Base-by-base conservation (phyloP, 2,797 vertebrate species). In the Australoheros facetus region DNA sequence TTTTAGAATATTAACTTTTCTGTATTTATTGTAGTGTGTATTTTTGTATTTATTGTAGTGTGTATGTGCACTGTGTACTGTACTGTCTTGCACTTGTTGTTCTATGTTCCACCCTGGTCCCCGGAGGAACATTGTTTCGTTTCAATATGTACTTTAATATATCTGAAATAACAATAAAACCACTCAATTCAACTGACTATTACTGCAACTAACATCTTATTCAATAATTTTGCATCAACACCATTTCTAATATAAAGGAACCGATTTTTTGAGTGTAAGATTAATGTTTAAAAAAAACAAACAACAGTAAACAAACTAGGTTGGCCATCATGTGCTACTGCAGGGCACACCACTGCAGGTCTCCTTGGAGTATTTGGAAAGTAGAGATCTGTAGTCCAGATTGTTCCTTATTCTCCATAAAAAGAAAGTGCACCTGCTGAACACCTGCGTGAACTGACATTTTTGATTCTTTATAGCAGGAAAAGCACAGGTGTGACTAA, bases 401-500 rank as follows among this genome's bases (percentile, higher is more conserved):
- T 30, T 28, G 62, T 48, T 66, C 62, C 23, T 1, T 23, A 28
- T 48, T 30, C 0, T 1, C 62, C 42, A 66, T 51, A 30, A 69
- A 66, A 48, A 30, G 62, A 10, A 69, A n/a, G 1, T 30, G 2
- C 10, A n/a, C 48, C 32, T 45, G 73, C 56, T 75, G 4, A 71
- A 77, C 51, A 79, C 60, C 54, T 59, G 73, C 57, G 37, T 19
- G 39, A 48, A 56, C 51, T 37, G 34, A 79, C 28, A 53, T 53
- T 77, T 30, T 57, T 76, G 62, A 81, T 71, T 77, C 3, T 34
- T 64, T 75, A 45, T 2, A 77, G 39, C 13, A 71, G 48, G 11
- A 75, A 69, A 76, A 19, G 53, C 66, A 76, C 71, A 86, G 57
- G 73, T 78, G 62, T 75, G 39, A 16, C 26, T 34, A 56, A 45